A percentile compares a stretch with the other conserved stretches of the same genome.
These are phyloP conservation scores for Microtus pennsylvanicus DNA, from an alignment of 2,113 vertebrate genomes.

Conservation along the genomic window DNA sequence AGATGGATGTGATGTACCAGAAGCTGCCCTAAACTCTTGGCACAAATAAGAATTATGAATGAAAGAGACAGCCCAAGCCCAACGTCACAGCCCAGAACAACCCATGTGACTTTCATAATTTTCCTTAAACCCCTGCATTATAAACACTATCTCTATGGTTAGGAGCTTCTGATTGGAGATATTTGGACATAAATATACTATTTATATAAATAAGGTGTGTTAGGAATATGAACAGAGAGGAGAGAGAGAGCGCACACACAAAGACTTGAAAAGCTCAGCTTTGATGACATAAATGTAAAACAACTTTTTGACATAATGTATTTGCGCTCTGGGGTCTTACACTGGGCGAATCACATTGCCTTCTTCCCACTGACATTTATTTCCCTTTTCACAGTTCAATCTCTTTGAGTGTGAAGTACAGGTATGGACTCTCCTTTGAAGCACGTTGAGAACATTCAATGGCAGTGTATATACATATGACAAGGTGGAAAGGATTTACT, in stretches of 20 bases:
- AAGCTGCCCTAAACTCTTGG: not conserved
- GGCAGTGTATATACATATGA: not conserved
- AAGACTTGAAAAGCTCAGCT: slow-evolving; percentile 24
- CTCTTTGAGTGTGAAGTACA: not conserved
- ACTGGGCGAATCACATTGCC: not conserved
- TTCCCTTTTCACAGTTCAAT: not conserved
- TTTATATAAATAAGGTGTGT: not conserved
- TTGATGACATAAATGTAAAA: not conserved
- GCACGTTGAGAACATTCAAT: not conserved
- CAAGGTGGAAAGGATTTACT: not conserved
- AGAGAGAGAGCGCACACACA: rapidly evolving
- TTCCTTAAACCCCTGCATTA: not conserved
- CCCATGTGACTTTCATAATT: not conserved
- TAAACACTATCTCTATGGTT: not conserved
- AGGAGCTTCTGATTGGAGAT: not conserved
- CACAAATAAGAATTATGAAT: not conserved
- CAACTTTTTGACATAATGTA: not conserved
- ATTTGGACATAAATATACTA: not conserved
- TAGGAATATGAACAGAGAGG: not conserved
- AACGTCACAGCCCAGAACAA: not conserved
- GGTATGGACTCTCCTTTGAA: not conserved
- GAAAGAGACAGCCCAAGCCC: not conserved
- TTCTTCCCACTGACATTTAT: not conserved
- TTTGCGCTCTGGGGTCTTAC: not conserved
- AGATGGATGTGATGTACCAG: no score